A percentile compares a stretch with the other conserved stretches of the same genome.
These are phyloP conservation scores for Drepanosiphum platanoidis DNA, from an alignment of 2,888 invertebrate genomes.

Conservation along the genomic window DNA sequence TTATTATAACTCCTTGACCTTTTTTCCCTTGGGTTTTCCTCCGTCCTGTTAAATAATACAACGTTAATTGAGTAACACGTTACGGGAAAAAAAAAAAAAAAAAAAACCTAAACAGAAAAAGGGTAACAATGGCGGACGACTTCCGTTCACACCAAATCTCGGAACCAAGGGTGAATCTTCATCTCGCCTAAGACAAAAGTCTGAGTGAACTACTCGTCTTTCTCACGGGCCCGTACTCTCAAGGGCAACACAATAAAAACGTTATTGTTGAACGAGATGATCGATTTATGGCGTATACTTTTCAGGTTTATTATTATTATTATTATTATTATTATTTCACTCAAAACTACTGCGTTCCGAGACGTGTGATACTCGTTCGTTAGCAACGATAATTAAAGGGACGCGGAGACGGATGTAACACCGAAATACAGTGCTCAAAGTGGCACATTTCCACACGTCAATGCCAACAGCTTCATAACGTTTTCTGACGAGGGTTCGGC, in stretches of 20 bases:
- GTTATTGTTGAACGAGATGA: constrained; percentile 50
- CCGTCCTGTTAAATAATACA: constrained; percentile 42
- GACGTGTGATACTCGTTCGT: constrained; percentile 33
- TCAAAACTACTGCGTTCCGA: neutral
- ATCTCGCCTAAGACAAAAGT: constrained; percentile 60
- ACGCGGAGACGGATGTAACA: constrained; percentile 21
- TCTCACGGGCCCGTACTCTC: constrained; percentile 46
- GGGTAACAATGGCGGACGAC: constrained; percentile 58
- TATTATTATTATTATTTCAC: constrained; percentile 17
- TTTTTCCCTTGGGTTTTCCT: constrained; percentile 9
- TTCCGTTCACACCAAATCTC: constrained; percentile 61
- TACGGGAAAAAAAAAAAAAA: constrained; percentile 10
- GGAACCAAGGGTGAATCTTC: constrained; percentile 49
- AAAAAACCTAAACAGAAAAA: constrained; percentile 29
- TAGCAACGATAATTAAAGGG: constrained; percentile 29
- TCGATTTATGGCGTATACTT: constrained; percentile 45
- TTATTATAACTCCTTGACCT: constrained; percentile 45
- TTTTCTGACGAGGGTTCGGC: constrained; percentile 41
- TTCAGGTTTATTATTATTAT: constrained; percentile 19
- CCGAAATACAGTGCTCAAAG: neutral
- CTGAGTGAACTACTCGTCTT: constrained; percentile 51
- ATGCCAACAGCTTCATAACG: constrained; percentile 41
- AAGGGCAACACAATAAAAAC: constrained; percentile 33
- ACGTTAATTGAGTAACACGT: constrained; percentile 60
- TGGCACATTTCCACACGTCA: constrained; percentile 55